A percentile compares a stretch with the other conserved stretches of the same genome.
Evolutionary conservation across 1,140 invertebrate genomes (phyloP).

Genomic region (Anastatus disparis): DNA sequence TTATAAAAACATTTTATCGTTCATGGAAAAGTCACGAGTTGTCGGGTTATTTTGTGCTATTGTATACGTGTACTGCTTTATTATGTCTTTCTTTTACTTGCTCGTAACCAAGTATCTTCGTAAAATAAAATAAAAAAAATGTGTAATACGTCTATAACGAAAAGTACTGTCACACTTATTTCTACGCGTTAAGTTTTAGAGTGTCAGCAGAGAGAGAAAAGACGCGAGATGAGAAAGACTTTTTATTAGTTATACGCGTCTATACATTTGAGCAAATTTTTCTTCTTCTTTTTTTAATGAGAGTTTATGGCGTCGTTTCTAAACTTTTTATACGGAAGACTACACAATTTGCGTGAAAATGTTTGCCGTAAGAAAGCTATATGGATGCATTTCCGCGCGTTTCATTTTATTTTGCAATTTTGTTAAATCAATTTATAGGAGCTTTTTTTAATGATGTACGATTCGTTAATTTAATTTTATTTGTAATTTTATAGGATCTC

Average conservation of each 20-base stretch:
- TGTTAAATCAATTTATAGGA: no score
- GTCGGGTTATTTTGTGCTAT: conserved; percentile 20
- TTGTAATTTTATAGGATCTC: no score
- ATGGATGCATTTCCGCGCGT: no score
- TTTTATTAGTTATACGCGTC: conserved; percentile 15
- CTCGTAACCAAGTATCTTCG: conserved; percentile 39
- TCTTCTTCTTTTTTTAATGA: conserved; percentile 22
- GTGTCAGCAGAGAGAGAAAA: neutral
- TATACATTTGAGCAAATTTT: neutral
- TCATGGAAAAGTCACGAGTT: conserved; percentile 49
- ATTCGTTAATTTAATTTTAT: no score
- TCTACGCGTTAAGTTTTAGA: conserved; percentile 14
- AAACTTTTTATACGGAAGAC: no score
- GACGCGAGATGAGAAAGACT: no score
- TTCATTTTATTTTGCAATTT: no score
- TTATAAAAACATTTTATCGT: conserved; percentile 62
- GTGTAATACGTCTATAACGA: neutral
- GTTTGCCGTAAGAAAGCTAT: neutral
- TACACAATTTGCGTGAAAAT: neutral
- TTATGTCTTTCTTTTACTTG: conserved; percentile 8
- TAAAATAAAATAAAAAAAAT: conserved; percentile 4
- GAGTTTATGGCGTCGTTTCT: neutral
- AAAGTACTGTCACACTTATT: neutral
- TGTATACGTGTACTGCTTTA: conserved; percentile 13
- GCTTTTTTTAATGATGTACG: no score